Evolutionary conservation across 2,797 vertebrate species (phyloP), one percentile per base, ranked within the genome.

Genomic region (Spinibarbus caldwelli): DNA sequence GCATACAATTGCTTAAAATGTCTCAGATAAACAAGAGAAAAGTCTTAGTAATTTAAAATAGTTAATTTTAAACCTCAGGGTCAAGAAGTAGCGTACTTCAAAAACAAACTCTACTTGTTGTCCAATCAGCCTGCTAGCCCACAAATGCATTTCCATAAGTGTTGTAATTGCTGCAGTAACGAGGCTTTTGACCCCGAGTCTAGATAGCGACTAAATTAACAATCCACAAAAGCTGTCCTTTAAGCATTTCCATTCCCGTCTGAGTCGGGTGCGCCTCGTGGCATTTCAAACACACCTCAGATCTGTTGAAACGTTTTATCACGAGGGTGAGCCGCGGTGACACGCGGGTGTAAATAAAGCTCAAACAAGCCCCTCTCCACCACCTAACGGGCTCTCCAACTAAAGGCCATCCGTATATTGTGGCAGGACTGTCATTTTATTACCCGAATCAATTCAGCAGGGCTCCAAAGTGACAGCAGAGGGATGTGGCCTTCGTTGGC

Each of bases 361-460:
- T 95, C 95, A 94, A 97, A 97, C 95, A 96, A 96, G 95, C 93
- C 88, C 89, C 94, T 93, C 95, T 94, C 94, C 94, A 96, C 93
- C 92, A 87, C 87, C 91, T 91, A 96, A 95, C 94, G 90, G 93
- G 92, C 93, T 95, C 95, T 94, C 89, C 87, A 97, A 96, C 97
- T 96, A 97, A 96, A 95, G 95, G 91, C 92, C 86, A 91, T 94
- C 94, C 92, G 88, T 96, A 96, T 95, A 96, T 97, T 96, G 96
- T 90, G 84, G 91, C 85, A 90, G 91, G 93, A 92, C 94, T 96
- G 95, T 96, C 95, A 95, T 95, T 97, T 97, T 97, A 97, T 96
- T 96, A 95, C 95, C 90, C 92, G 92, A 96, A 97, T 97, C 96
- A 97, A 97, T 97, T 96, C 91, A 92, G 89, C 78, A 87, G 94